phyloP scores from a whole-genome alignment of 1,140 invertebrate genomes.

The Chelonus insularis region DNA sequence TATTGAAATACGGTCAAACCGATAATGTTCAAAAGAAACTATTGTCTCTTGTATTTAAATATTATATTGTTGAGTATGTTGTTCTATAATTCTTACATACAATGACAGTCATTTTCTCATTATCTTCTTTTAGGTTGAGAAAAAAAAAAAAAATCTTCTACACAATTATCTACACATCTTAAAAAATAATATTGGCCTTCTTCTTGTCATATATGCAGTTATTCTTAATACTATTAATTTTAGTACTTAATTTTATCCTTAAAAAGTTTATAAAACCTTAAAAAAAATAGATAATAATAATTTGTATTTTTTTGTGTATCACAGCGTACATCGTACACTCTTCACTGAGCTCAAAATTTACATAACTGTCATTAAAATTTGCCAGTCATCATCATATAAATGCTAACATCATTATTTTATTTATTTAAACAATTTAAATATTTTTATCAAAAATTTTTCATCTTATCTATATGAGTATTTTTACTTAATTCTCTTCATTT shows the following conservation, averaged over 20 bases:
- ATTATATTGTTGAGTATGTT: no score
- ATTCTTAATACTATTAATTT: conserved; percentile 16
- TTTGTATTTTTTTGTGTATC: conserved; percentile 42
- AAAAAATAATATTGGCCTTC: conserved; percentile 51
- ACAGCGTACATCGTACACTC: conserved; percentile 48
- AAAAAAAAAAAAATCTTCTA: conserved; percentile 49
- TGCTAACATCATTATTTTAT: no score
- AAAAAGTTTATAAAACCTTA: conserved; percentile 26
- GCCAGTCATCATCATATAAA: neutral
- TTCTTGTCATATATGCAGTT: conserved; percentile 21
- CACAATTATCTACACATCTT: conserved; percentile 28
- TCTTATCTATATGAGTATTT: no score
- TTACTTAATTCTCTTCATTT: no score
- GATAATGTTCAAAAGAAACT: no score
- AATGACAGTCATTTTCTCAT: conserved; percentile 29
- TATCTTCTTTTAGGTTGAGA: conserved; percentile 43
- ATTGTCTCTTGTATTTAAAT: no score
- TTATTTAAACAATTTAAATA: no score
- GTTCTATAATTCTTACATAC: neutral
- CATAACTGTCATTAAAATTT: conserved; percentile 3
- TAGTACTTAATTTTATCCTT: conserved; percentile 19
- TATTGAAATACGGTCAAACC: no score
- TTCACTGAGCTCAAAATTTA: conserved; percentile 32
- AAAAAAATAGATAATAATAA: conserved; percentile 22
- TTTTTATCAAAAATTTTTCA: no score